Evolutionary conservation across 2,888 invertebrate species (phyloP).

Genomic region (Tuta absoluta): DNA sequence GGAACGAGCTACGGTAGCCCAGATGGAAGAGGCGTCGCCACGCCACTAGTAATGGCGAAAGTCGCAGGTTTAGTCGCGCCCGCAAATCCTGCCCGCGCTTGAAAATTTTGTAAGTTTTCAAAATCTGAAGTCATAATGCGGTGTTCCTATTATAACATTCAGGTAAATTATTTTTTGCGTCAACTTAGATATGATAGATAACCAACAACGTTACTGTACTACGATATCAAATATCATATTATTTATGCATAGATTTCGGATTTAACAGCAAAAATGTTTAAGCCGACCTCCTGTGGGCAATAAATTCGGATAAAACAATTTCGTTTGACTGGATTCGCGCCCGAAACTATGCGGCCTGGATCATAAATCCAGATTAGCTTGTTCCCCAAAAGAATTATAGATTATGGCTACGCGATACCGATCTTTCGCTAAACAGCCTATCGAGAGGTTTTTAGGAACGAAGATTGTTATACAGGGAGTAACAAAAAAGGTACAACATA

Average conservation of each 20-base stretch:
- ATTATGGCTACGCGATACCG: slow-evolving; percentile 61
- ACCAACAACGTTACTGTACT: neutral
- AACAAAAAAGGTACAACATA: too few relatives aligned
- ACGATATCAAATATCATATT: slow-evolving; percentile 29
- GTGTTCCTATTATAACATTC: too few relatives aligned
- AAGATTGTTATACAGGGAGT: neutral
- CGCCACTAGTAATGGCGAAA: too few relatives aligned
- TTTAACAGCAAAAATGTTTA: slow-evolving; percentile 61
- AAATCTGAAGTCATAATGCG: too few relatives aligned
- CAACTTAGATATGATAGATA: too few relatives aligned
- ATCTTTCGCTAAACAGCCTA: slow-evolving; percentile 44
- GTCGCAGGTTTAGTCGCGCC: too few relatives aligned
- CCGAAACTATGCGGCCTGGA: slow-evolving; percentile 68
- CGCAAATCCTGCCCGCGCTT: too few relatives aligned
- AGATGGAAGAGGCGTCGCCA: too few relatives aligned
- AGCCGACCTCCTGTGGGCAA: slow-evolving; percentile 62
- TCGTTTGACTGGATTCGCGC: slow-evolving; percentile 64
- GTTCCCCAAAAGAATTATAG: slow-evolving; percentile 63
- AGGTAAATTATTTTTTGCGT: too few relatives aligned
- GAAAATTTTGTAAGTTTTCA: too few relatives aligned
- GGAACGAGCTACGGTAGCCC: too few relatives aligned
- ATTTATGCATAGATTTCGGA: slow-evolving; percentile 53
- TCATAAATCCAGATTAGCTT: slow-evolving; percentile 71
- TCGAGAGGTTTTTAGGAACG: slow-evolving; percentile 12
- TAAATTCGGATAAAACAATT: slow-evolving; percentile 77